Percentiles rank a stretch among this genome's conserved stretches.
These are phyloP conservation scores for Myodes glareolus DNA, from an alignment of 2,113 vertebrate species.

Conservation along the genomic window DNA sequence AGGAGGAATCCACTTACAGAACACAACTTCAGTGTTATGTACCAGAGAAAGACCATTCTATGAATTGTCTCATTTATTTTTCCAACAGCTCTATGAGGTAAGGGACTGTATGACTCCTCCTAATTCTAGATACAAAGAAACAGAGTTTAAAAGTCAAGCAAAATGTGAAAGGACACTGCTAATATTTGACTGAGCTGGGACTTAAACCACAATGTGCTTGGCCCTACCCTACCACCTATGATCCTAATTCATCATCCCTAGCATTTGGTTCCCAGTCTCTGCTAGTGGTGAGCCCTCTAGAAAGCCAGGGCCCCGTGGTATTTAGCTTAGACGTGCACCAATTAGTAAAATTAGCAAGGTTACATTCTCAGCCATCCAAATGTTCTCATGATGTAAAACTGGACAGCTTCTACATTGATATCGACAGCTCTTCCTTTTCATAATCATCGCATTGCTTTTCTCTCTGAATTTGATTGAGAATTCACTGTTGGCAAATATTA, in stretches of 20 bases:
- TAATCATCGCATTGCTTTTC: background rate
- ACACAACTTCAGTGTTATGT: background rate
- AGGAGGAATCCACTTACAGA: background rate
- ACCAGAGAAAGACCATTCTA: background rate
- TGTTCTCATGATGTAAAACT: background rate
- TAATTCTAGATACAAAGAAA: conserved; percentile 24
- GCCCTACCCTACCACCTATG: background rate
- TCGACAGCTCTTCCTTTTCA: background rate
- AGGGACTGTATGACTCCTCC: background rate
- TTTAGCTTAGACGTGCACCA: background rate
- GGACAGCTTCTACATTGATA: background rate
- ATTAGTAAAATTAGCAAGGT: background rate
- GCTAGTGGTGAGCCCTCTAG: background rate
- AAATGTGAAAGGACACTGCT: background rate
- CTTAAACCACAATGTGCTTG: background rate
- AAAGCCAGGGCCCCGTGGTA: background rate
- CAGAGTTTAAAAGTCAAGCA: background rate
- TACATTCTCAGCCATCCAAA: background rate
- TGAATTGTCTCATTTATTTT: conserved; percentile 1
- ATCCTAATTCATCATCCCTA: background rate
- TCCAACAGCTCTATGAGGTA: background rate
- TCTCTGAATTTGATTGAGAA: background rate
- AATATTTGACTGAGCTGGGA: background rate
- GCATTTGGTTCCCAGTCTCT: background rate
- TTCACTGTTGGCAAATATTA: background rate